Evolutionary conservation across 2,888 invertebrate species (phyloP).

Genomic region (Shargacucullia verbasci): DNA sequence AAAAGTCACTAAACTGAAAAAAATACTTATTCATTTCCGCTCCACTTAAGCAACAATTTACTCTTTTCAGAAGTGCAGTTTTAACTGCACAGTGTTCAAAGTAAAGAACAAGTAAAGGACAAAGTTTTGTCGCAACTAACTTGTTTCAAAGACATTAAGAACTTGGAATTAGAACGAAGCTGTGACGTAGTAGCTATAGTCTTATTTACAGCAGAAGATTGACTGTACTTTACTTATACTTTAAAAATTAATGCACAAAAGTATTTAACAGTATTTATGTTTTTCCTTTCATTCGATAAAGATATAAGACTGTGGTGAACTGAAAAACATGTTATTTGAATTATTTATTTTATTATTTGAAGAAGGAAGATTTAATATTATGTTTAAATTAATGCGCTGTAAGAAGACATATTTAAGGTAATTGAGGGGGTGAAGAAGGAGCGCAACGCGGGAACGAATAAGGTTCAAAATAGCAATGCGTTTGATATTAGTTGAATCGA

Average conservation of each 20-base stretch:
- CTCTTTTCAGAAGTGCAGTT: slow-evolving; percentile 19
- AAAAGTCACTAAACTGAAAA: not conserved
- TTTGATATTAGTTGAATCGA: too few species aligned
- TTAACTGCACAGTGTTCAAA: slow-evolving; percentile 13
- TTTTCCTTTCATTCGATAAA: not conserved
- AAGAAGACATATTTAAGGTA: too few species aligned
- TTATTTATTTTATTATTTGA: too few species aligned
- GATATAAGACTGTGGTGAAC: too few species aligned
- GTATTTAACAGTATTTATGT: slow-evolving; percentile 10
- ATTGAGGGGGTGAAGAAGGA: too few species aligned
- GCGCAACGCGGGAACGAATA: too few species aligned
- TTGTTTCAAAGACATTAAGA: slow-evolving; percentile 43
- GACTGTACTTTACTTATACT: not conserved
- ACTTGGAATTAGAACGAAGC: slow-evolving; percentile 35
- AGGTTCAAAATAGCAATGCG: too few species aligned
- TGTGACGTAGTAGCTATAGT: slow-evolving; percentile 18
- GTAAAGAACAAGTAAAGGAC: slow-evolving; percentile 15
- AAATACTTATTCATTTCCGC: not conserved
- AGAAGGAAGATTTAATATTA: too few species aligned
- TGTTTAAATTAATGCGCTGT: too few species aligned
- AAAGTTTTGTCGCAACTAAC: slow-evolving; percentile 37
- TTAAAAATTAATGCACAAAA: too few species aligned
- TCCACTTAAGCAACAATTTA: slow-evolving; percentile 3
- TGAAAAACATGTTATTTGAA: too few species aligned
- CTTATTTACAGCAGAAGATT: slow-evolving; percentile 6